A percentile compares a stretch with the other conserved stretches of the same genome.
Evolutionary conservation across 2,888 invertebrate species (phyloP).

Genomic region (Spisula subtruncata): DNA sequence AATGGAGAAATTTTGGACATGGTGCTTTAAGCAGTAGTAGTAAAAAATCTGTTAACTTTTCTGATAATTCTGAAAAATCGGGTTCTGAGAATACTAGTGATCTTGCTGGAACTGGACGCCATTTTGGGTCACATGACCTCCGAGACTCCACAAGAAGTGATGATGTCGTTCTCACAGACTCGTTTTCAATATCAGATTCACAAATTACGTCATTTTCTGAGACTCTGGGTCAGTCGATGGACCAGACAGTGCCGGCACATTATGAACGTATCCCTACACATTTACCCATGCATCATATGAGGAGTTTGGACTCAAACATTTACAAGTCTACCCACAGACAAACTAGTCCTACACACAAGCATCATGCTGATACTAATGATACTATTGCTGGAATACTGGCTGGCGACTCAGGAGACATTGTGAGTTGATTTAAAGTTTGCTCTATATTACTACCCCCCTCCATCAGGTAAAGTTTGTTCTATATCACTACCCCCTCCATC

Average conservation of each 20-base stretch:
- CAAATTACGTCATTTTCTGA: slow-evolving; percentile 68
- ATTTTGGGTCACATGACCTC: slow-evolving; percentile 15
- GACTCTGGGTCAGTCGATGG: slow-evolving; percentile 44
- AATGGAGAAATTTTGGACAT: slow-evolving; percentile 60
- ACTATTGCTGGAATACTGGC: slow-evolving; percentile 40
- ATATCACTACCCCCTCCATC: too few relatives aligned
- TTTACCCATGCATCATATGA: background rate
- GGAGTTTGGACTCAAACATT: background rate
- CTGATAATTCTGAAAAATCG: slow-evolving; percentile 55
- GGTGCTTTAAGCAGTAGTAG: slow-evolving; percentile 19
- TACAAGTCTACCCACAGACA: background rate
- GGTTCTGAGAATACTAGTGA: slow-evolving; percentile 49
- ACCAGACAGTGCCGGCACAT: slow-evolving; percentile 50
- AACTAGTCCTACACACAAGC: background rate
- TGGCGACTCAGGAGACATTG: slow-evolving; percentile 46
- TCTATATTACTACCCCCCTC: too few relatives aligned
- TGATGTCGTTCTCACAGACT: slow-evolving; percentile 38
- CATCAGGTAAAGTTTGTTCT: too few relatives aligned
- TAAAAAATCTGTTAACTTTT: slow-evolving; percentile 54
- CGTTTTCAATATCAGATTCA: slow-evolving; percentile 60
- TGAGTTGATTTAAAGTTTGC: slow-evolving; percentile 26
- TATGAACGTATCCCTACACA: background rate
- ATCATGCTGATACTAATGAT: slow-evolving; percentile 5
- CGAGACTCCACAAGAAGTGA: slow-evolving; percentile 24
- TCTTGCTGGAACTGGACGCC: slow-evolving; percentile 42